These are phyloP conservation scores for Euplagia quadripunctaria DNA, from an alignment of 2,888 invertebrate genomes.

Conservation along the genomic window DNA sequence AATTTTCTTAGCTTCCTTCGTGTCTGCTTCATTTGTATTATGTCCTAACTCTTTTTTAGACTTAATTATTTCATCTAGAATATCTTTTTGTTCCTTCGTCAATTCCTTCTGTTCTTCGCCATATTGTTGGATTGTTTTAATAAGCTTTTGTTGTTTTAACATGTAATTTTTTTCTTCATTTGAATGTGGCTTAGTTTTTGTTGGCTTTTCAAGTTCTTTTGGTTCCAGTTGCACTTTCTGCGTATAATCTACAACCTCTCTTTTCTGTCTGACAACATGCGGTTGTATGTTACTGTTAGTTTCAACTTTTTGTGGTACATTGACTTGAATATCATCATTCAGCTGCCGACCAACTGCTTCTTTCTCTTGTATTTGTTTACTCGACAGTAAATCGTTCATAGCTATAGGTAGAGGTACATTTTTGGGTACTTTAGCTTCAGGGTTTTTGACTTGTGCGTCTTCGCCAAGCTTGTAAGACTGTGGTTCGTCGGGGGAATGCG, in stretches of 20 bases:
- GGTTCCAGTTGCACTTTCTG: conserved; percentile 61
- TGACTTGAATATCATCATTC: conserved; percentile 41
- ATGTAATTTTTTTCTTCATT: conserved; percentile 60
- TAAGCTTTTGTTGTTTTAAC: conserved; percentile 82
- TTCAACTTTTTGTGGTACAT: conserved; percentile 31
- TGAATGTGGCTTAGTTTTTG: conserved; percentile 44
- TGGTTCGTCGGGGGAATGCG: conserved; percentile 75
- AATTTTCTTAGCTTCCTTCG: conserved; percentile 80
- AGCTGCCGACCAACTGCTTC: conserved; percentile 21
- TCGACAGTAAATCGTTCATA: conserved; percentile 51
- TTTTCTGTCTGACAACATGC: conserved; percentile 63
- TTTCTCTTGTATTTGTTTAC: conserved; percentile 38
- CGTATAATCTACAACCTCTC: conserved; percentile 74
- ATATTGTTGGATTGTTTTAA: conserved; percentile 90
- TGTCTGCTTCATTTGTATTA: conserved; percentile 79
- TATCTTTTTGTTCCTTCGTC: conserved; percentile 89
- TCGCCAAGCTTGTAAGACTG: conserved; percentile 78
- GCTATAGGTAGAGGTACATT: conserved; percentile 69
- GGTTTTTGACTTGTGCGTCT: conserved; percentile 57
- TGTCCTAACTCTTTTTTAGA: conserved; percentile 83
- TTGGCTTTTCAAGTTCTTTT: conserved; percentile 57
- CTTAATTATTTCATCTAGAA: conserved; percentile 88
- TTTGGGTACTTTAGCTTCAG: conserved; percentile 46
- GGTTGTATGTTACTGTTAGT: conserved; percentile 35
- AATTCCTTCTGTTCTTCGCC: conserved; percentile 90